phyloP scores from a whole-genome alignment of 2,797 vertebrate genomes.

The Helarctos malayanus region DNA sequence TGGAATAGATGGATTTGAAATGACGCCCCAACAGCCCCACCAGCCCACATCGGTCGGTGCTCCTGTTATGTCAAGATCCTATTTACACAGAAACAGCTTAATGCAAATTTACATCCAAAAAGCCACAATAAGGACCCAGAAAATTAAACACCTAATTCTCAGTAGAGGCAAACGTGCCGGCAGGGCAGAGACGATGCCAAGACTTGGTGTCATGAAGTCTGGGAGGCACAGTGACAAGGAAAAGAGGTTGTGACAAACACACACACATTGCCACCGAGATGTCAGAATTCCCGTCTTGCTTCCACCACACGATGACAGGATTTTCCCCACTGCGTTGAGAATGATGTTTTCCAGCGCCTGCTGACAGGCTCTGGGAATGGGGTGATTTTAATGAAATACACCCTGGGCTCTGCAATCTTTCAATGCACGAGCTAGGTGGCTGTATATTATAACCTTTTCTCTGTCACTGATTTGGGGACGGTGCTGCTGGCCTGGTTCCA shows the following conservation, averaged over 20 bases:
- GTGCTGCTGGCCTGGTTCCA: not conserved
- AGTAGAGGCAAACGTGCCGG: slow-evolving; percentile 44
- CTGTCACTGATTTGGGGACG: not conserved
- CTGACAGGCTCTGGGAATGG: slow-evolving; percentile 20
- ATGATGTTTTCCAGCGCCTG: slow-evolving; percentile 42
- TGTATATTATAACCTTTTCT: not conserved
- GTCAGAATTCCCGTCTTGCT: not conserved
- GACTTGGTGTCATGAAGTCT: not conserved
- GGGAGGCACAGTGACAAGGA: not conserved
- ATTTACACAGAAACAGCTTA: slow-evolving; percentile 78
- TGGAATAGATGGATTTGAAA: slow-evolving; percentile 77
- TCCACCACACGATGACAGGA: not conserved
- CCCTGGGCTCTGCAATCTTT: not conserved
- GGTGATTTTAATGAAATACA: not conserved
- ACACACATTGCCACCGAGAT: not conserved
- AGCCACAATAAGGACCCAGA: slow-evolving; percentile 71
- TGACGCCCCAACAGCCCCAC: slow-evolving; percentile 69
- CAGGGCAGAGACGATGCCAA: not conserved
- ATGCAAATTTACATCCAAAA: slow-evolving; percentile 84
- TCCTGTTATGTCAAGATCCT: slow-evolving; percentile 84
- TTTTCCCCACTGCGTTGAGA: not conserved
- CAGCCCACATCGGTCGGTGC: slow-evolving; percentile 55
- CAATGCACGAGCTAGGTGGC: fast-evolving
- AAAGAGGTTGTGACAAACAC: not conserved
- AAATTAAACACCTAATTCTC: slow-evolving; percentile 82